Percentiles rank a stretch among this genome's conserved stretches.
Conservation (phyloP, 1,140 invertebrate genomes). For the Ips typographus region DNA sequence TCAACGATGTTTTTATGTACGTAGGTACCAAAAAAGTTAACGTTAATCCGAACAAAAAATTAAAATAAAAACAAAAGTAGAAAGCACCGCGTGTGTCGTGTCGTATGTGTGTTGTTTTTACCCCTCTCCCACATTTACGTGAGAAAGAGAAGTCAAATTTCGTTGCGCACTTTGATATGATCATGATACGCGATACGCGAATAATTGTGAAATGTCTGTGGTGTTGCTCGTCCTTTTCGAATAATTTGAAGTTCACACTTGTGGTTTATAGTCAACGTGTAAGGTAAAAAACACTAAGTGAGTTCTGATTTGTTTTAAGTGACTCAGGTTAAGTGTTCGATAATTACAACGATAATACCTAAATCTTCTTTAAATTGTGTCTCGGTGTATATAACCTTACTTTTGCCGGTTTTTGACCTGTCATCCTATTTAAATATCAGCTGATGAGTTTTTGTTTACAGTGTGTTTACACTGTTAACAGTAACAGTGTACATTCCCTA, state of each 20-base stretch:
- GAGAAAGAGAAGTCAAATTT: background rate
- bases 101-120: background rate
- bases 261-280: slow-evolving; percentile 9
- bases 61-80: slow-evolving; percentile 24
- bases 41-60: slow-evolving; percentile 2
- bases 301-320: background rate
- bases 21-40: background rate
- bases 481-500: slow-evolving; percentile 4
- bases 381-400: slow-evolving; percentile 19
- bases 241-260: slow-evolving; percentile 21
- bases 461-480: slow-evolving; percentile 27
- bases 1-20: background rate
- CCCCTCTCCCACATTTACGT: slow-evolving; percentile 4
- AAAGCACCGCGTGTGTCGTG: slow-evolving; percentile 14
- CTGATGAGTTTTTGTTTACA: slow-evolving; percentile 32
- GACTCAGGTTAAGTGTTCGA: background rate
- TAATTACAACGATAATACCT: background rate
- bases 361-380: no score
- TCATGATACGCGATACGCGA: background rate
- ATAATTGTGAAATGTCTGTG: slow-evolving; percentile 11
- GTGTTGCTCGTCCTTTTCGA: slow-evolving; percentile 15
- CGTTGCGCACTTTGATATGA: slow-evolving; percentile 13
- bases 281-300: slow-evolving; percentile 1
- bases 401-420: slow-evolving; percentile 35
- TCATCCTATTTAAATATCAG: slow-evolving; percentile 37